A percentile compares a stretch with the other conserved stretches of the same genome.
phyloP scores from a whole-genome alignment of 2,113 vertebrate genomes.

The Entomyzon cyanotis region DNA sequence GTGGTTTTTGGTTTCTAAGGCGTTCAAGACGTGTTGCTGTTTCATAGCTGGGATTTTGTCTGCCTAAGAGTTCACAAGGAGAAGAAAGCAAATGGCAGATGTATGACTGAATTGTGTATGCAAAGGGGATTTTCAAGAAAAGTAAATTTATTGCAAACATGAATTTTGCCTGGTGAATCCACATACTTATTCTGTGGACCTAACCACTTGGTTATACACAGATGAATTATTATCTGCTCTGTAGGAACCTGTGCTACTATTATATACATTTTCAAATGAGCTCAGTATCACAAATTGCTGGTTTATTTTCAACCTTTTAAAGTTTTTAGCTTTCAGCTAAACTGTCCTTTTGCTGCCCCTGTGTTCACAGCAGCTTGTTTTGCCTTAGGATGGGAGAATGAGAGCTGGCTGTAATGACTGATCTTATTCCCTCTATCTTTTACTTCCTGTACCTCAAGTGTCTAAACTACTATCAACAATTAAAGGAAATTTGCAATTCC shows the following conservation, averaged over 20 bases:
- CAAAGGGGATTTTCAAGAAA: neutral
- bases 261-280: neutral
- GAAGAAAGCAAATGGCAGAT: neutral
- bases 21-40: neutral
- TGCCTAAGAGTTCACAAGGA: neutral
- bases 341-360: neutral
- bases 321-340: neutral
- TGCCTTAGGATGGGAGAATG: neutral
- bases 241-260: neutral
- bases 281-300: neutral
- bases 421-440: neutral
- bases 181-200: neutral
- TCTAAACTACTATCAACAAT: neutral
- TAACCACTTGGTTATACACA: neutral
- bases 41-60: neutral
- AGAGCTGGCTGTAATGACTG: neutral
- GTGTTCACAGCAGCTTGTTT: neutral
- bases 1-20: neutral
- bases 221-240: neutral
- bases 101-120: neutral
- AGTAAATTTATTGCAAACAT: neutral
- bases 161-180: neutral
- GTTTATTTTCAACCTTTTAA: neutral
- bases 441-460: neutral
- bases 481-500: constrained; percentile 11